A percentile compares a stretch with the other conserved stretches of the same genome.
Evolutionary conservation across 2,113 vertebrate genomes (phyloP).

Genomic region (Nettapus auritus): DNA sequence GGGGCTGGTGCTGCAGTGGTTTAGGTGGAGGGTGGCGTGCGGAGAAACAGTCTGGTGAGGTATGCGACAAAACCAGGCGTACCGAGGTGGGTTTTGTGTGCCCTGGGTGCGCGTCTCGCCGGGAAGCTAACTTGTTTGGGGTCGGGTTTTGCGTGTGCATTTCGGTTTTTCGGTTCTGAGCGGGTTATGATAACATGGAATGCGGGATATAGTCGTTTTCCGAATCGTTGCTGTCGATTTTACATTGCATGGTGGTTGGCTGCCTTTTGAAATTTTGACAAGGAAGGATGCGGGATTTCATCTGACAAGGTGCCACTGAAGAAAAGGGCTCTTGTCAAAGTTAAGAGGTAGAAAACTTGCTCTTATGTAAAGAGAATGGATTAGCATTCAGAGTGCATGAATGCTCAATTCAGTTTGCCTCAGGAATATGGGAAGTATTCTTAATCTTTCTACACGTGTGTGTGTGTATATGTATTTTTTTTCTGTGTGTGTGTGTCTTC

Average conservation of each 20-base stretch:
- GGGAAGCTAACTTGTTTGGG: background rate
- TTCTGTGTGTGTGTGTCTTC: background rate
- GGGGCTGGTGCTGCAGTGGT: constrained; percentile 17
- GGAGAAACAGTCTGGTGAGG: background rate
- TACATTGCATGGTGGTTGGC: background rate
- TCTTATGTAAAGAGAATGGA: constrained; percentile 20
- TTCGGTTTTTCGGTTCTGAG: background rate
- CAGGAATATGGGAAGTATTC: background rate
- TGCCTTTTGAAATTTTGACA: background rate
- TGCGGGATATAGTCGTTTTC: background rate
- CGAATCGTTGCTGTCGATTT: background rate
- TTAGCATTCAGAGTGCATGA: background rate
- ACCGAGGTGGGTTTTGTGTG: background rate
- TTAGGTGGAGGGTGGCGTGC: background rate
- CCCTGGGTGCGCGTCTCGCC: background rate
- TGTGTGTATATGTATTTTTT: background rate
- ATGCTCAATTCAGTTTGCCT: background rate
- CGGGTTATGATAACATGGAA: background rate
- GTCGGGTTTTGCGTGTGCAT: background rate
- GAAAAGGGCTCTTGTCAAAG: constrained; percentile 43
- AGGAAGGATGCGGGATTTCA: background rate
- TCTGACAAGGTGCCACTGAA: background rate
- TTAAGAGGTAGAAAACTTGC: constrained; percentile 40
- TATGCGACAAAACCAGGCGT: constrained; percentile 11
- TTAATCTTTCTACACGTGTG: background rate